These are phyloP conservation scores for Pseudococcus longispinus DNA, from an alignment of 2,888 invertebrate genomes.

Conservation along the genomic window DNA sequence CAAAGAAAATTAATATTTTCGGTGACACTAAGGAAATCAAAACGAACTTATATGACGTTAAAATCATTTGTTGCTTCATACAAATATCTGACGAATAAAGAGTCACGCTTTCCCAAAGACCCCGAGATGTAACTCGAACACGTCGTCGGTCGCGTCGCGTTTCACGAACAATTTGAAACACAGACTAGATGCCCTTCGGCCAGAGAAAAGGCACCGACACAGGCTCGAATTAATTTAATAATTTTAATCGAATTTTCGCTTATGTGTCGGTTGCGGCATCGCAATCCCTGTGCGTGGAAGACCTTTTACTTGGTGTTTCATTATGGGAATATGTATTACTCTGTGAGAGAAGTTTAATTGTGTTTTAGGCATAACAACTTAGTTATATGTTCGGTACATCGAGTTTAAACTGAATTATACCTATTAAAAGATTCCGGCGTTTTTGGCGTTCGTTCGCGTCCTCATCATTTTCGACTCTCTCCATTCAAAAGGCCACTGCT, in stretches of 20 bases:
- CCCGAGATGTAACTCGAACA: background rate
- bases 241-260: slow-evolving; percentile 28
- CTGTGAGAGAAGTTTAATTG: slow-evolving; percentile 20
- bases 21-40: background rate
- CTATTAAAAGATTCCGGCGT: slow-evolving; percentile 12
- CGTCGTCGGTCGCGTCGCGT: background rate
- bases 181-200: background rate
- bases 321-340: slow-evolving; percentile 14
- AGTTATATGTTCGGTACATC: background rate
- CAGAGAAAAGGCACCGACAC: background rate
- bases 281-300: slow-evolving; percentile 12
- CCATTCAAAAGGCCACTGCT: background rate
- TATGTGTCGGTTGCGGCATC: background rate
- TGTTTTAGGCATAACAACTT: slow-evolving; percentile 3
- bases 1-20: background rate
- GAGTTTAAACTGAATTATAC: slow-evolving; percentile 18
- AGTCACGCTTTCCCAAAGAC: background rate
- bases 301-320: slow-evolving; percentile 12
- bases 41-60: background rate
- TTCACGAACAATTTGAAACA: slow-evolving; percentile 14
- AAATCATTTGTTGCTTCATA: background rate
- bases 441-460: background rate
- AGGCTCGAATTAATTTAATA: slow-evolving; percentile 27
- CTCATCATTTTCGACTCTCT: background rate
- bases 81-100: background rate